Base-by-base conservation (phyloP, 2,113 vertebrate species). In the Apeltes quadracus region DNA sequence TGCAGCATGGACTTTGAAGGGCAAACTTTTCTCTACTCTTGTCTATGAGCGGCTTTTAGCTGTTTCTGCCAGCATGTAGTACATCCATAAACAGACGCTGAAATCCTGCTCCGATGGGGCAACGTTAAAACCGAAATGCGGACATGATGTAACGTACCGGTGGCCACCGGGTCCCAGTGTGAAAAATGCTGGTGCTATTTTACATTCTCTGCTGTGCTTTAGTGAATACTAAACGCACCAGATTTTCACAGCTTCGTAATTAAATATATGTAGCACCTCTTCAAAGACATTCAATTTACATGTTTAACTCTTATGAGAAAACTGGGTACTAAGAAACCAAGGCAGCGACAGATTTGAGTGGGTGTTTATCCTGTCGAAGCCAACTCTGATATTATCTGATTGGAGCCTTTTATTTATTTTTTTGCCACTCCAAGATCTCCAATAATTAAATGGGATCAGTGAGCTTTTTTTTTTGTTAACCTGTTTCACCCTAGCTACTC, bases 381-480 rank as follows among this genome's bases (percentile, higher is more conserved):
- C 81, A 77, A 68, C 73, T 36, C 67, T 78, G 78, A 87, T 74
- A 85, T 86, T 84, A 90, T 90, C 85, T 73, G 83, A 88, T 88
- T 76, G 76, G 72, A 72, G 57, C 32, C 13, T 20, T 76, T 80
- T 78, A 56, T 78, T 85, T 87, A 34, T 48, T 86, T 72, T 51
- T 83, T 72, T 70, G 65, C 68, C 51, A 68, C 70, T 75, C 72
- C 43, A 38, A 76, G 75, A 70, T 86, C 75, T 74, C 90, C 80
- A 90, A 92, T 90, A 88, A 91, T 91, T 89, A 85, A 90, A 88
- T 77, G 54, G 59, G 29, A 87, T 87, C 43, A 22, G 69, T 38
- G 3, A 64, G 76, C 82, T 79, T 62, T 57, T 82, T 50, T 84
- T 89, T 82, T 88, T 85, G 81, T 84, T 69, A 74, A 88, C 87